These are phyloP conservation scores for Calliopsis andreniformis DNA, from an alignment of 1,140 invertebrate genomes.

Conservation along the genomic window DNA sequence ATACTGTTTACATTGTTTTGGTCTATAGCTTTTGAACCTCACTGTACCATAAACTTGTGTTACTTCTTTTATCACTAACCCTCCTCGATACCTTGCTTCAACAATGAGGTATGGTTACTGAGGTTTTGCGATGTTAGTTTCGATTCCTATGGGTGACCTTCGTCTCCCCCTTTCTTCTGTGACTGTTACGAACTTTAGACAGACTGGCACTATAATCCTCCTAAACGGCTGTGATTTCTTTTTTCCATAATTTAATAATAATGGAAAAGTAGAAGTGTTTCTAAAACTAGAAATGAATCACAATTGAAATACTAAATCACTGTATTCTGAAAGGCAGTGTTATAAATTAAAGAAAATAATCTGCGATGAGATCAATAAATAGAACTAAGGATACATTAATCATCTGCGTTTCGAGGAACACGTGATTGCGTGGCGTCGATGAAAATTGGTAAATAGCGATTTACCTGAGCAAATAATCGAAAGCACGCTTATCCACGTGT, in stretches of 20 bases:
- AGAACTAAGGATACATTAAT: too few relatives aligned
- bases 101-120: not conserved
- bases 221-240: too few relatives aligned
- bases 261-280: too few relatives aligned
- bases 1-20: not conserved
- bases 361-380: too few relatives aligned
- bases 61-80: not conserved
- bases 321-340: too few relatives aligned
- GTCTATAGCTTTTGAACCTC: not conserved
- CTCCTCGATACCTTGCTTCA: not conserved
- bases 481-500: slow-evolving; percentile 86
- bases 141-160: not conserved
- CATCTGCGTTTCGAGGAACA: not conserved
- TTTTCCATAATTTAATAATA: too few relatives aligned
- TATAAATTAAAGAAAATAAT: too few relatives aligned
- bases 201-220: too few relatives aligned
- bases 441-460: not conserved
- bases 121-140: not conserved
- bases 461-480: slow-evolving; percentile 86
- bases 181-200: too few relatives aligned
- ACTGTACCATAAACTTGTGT: not conserved
- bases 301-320: too few relatives aligned
- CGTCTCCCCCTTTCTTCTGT: not conserved
- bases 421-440: not conserved
- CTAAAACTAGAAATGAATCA: too few relatives aligned